These are phyloP conservation scores for Sorex araneus DNA, from an alignment of 2,113 vertebrate genomes.

Conservation along the genomic window DNA sequence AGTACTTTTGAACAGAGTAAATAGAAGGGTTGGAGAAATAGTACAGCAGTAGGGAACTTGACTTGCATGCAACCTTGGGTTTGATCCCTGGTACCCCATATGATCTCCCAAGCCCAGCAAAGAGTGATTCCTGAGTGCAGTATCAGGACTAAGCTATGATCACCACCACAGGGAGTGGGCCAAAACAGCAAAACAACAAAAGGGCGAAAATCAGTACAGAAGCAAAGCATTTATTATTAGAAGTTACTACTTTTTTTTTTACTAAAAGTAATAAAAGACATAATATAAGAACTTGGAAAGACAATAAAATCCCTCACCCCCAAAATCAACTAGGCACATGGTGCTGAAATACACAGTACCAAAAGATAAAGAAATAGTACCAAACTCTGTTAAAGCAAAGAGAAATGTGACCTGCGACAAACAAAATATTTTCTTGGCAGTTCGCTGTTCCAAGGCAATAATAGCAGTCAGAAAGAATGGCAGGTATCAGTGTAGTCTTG, in stretches of 20 bases:
- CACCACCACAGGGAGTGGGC: too few species aligned
- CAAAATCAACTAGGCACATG: too few species aligned
- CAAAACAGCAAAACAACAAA: too few species aligned
- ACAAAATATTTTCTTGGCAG: neutral
- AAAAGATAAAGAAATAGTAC: neutral
- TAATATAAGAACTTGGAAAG: neutral
- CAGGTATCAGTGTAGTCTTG: neutral
- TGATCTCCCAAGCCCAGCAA: too few species aligned
- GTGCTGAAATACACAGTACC: neutral
- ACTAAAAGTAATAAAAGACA: neutral
- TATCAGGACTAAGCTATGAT: too few species aligned
- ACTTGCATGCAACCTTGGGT: too few species aligned
- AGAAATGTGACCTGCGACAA: neutral
- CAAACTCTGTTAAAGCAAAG: neutral
- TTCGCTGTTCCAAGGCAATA: neutral
- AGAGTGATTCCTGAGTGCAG: too few species aligned
- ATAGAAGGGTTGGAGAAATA: too few species aligned
- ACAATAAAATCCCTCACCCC: neutral
- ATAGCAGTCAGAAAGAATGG: neutral
- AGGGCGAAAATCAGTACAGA: neutral
- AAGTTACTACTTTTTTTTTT: too few species aligned
- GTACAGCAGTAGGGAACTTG: too few species aligned
- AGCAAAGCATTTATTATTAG: neutral
- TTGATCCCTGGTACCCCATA: too few species aligned
- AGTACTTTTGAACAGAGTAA: neutral